Conservation (phyloP, 2,888 invertebrate species). For the Chesias legatella region DNA sequence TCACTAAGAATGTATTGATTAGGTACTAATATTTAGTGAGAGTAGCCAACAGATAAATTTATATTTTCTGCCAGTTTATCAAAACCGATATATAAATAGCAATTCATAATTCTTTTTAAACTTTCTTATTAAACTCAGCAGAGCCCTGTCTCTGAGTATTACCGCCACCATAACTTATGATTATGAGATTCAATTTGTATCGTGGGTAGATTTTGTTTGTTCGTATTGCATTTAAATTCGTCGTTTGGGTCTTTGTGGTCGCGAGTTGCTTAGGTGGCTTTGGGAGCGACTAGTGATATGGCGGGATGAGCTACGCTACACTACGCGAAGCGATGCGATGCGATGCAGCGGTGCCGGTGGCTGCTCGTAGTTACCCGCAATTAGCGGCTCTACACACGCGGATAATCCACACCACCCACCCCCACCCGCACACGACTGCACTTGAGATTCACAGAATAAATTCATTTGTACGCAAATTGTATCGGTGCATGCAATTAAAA, state of each 20-base stretch:
- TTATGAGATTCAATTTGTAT: too few species aligned
- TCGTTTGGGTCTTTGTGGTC: constrained; percentile 10
- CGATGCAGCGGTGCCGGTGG: constrained; percentile 30
- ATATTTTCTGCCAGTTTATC: too few species aligned
- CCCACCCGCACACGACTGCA: constrained; percentile 56
- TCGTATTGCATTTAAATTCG: constrained; percentile 30
- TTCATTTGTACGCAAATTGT: constrained; percentile 81
- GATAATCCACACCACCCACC: constrained; percentile 59
- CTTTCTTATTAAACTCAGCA: too few species aligned
- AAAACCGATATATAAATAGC: too few species aligned
- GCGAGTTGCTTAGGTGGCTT: constrained; percentile 3
- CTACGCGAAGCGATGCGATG: constrained; percentile 24
- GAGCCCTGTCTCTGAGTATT: too few species aligned
- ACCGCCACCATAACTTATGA: too few species aligned
- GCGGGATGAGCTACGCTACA: constrained; percentile 14
- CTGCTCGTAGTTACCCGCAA: constrained; percentile 67
- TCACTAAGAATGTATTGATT: too few species aligned
- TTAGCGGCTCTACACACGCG: constrained; percentile 74
- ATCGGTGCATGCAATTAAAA: constrained; percentile 81
- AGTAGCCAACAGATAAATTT: too few species aligned
- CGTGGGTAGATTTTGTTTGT: constrained; percentile 13
- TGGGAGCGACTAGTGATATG: constrained; percentile 7
- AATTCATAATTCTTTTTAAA: too few species aligned
- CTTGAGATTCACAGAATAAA: constrained; percentile 77
- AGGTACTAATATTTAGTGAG: too few species aligned